These are phyloP conservation scores for Callipepla squamata DNA, from an alignment of 2,113 vertebrate species.

Conservation along the genomic window DNA sequence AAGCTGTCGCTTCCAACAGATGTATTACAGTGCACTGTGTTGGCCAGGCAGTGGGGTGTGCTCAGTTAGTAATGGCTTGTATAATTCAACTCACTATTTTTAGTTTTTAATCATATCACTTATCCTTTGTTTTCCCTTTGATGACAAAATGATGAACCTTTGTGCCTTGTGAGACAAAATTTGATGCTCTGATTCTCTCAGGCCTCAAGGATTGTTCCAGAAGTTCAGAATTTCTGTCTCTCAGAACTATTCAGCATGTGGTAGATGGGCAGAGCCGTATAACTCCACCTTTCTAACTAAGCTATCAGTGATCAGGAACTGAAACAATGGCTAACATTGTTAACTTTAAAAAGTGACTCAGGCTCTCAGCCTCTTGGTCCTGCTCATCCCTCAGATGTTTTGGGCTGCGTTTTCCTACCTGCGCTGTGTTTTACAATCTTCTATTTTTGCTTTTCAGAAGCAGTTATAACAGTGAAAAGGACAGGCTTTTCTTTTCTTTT, in stretches of 20 bases:
- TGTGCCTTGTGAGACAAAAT: neutral
- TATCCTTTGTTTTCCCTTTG: neutral
- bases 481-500: accelerated
- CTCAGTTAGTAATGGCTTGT: neutral
- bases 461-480: neutral
- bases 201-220: neutral
- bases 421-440: neutral
- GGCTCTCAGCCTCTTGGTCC: neutral
- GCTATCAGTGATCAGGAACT: neutral
- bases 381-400: neutral
- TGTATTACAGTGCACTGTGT: neutral
- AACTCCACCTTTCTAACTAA: neutral
- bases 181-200: neutral
- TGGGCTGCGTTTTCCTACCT: neutral
- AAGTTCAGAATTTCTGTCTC: neutral
- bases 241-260: accelerated
- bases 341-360: neutral
- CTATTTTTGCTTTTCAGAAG: neutral
- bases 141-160: neutral
- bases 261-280: neutral
- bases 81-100: neutral
- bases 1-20: neutral
- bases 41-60: neutral
- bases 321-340: neutral
- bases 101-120: neutral